phyloP scores from a whole-genome alignment of 2,888 invertebrate genomes.

The Clanis bilineata region DNA sequence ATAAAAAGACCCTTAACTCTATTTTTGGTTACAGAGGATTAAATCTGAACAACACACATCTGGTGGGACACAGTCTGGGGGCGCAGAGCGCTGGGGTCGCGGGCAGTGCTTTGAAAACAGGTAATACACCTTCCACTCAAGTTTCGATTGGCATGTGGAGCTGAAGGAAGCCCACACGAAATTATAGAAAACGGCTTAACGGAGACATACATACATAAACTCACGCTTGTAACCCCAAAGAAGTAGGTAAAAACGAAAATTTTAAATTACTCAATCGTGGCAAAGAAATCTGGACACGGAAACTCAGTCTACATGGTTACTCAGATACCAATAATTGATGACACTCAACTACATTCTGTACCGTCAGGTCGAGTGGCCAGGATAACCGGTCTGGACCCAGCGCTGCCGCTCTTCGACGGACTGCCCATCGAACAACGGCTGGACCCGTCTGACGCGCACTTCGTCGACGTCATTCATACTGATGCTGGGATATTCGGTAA shows the following conservation, averaged over 20 bases:
- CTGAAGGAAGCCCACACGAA: too few relatives aligned
- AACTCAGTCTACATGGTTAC: too few relatives aligned
- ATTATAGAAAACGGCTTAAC: too few relatives aligned
- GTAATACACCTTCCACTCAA: too few relatives aligned
- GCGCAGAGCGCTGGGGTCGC: conserved; percentile 85
- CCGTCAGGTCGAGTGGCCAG: conserved; percentile 68
- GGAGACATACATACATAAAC: too few relatives aligned
- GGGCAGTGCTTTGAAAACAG: conserved; percentile 77
- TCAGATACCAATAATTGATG: too few relatives aligned
- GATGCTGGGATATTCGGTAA: conserved; percentile 80
- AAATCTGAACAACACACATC: conserved; percentile 78
- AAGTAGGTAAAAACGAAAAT: too few relatives aligned
- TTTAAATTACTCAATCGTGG: too few relatives aligned
- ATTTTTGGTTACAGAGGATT: conserved; percentile 65
- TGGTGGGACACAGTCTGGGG: conserved; percentile 84
- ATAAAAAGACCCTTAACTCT: background rate
- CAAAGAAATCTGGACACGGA: too few relatives aligned
- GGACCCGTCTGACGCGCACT: conserved; percentile 82
- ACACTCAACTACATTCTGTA: too few relatives aligned
- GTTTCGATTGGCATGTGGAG: too few relatives aligned
- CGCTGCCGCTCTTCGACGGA: conserved; percentile 82
- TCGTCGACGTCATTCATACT: conserved; percentile 85
- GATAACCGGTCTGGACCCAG: conserved; percentile 85
- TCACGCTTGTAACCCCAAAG: too few relatives aligned
- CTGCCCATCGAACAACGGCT: conserved; percentile 77